A percentile compares a stretch with the other conserved stretches of the same genome.
phyloP scores from a whole-genome alignment of 1,140 invertebrate genomes.

The Sycophaga agraensis region DNA sequence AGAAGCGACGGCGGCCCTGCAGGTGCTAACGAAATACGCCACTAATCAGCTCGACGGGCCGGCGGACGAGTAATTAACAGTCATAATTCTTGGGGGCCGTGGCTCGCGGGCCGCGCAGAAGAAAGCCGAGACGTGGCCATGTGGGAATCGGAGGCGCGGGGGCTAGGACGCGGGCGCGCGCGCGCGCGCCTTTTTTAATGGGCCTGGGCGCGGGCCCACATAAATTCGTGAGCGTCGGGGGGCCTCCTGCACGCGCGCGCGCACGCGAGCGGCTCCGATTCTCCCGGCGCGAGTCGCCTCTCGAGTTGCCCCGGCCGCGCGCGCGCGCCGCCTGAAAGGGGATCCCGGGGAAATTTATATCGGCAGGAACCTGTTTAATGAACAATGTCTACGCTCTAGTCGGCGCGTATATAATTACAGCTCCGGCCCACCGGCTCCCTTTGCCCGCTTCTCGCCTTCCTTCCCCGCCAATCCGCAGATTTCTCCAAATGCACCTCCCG shows the following conservation, averaged over 20 bases:
- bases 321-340: too few species aligned
- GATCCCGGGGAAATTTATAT: conserved; percentile 21
- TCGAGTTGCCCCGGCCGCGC: too few species aligned
- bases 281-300: too few species aligned
- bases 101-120: too few species aligned
- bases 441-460: too few species aligned
- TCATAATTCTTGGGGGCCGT: too few species aligned
- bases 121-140: background rate
- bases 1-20: conserved; percentile 30
- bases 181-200: conserved; percentile 37
- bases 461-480: too few species aligned
- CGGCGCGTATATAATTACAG: conserved; percentile 23
- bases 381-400: conserved; percentile 23
- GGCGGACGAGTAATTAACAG: conserved; percentile 50
- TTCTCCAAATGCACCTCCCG: too few species aligned
- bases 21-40: conserved; percentile 47
- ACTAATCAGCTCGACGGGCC: conserved; percentile 41
- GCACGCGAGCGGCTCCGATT: too few species aligned
- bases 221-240: conserved; percentile 35
- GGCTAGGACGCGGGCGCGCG: conserved; percentile 33
- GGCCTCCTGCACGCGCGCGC: too few species aligned
- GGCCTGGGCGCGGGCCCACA: conserved; percentile 41
- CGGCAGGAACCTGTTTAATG: conserved; percentile 26
- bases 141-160: conserved; percentile 23
- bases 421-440: too few species aligned